These are phyloP conservation scores for Tonatia bakeri DNA, from an alignment of 2,113 vertebrate species.

Conservation along the genomic window DNA sequence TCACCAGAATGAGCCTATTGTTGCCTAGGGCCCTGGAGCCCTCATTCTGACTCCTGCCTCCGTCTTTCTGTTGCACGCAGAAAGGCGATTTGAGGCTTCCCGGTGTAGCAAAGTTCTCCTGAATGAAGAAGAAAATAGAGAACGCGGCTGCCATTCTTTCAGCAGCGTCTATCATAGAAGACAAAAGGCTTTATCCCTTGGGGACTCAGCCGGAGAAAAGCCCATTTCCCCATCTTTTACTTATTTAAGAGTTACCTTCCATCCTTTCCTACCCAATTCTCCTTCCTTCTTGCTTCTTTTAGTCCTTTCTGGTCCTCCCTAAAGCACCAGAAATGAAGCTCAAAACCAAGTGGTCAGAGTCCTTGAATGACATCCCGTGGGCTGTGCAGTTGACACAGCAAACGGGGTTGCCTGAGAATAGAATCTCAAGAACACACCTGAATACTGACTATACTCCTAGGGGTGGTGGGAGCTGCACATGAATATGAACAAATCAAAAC, in stretches of 20 bases:
- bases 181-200: background rate
- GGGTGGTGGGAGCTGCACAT: constrained; percentile 54
- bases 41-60: background rate
- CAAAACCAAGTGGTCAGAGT: constrained; percentile 25
- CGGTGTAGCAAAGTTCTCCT: background rate
- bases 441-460: constrained; percentile 64
- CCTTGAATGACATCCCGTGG: background rate
- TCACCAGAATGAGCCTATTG: background rate
- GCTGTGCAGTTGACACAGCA: constrained; percentile 22
- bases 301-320: constrained; percentile 4
- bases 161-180: background rate
- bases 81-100: background rate
- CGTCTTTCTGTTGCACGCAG: background rate
- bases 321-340: constrained; percentile 45
- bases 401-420: constrained; percentile 53
- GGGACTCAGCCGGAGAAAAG: background rate
- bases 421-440: constrained; percentile 38
- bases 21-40: background rate
- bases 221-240: background rate
- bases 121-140: background rate
- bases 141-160: background rate
- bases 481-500: constrained; percentile 46
- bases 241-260: background rate
- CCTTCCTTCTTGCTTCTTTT: background rate
- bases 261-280: background rate